Base-by-base conservation (phyloP, 2,888 invertebrate genomes). In the Scaptomyza caliginosa region DNA sequence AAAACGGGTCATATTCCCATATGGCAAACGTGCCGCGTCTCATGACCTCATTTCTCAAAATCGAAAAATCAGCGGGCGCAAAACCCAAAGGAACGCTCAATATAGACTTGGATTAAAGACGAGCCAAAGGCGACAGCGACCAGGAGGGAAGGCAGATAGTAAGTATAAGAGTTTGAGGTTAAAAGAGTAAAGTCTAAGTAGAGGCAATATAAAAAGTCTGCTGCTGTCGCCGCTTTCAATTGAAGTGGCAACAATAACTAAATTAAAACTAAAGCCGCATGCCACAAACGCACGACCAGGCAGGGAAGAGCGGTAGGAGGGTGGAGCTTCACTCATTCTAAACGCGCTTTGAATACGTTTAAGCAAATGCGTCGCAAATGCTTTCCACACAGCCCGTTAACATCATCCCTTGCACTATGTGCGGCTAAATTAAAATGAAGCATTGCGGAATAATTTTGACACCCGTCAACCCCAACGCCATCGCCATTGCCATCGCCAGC, bases 11-110 rank as follows among this genome's bases (percentile, higher is more conserved):
- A 68, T 57, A 57, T 82, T 82, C 78, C 78, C 78, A 79, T 82
- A 79, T 79, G 74, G 66, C 66, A 68, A 68, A 63, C 63, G 74
- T 74, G 66, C 63, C 52, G 65, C 60, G 62, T 64, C 66, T 76
- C 78, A 78, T 88, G 88, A 89, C 87, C 89, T 85, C 81, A 85
- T 89, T 86, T 79, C 83, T 77, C 77, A 80, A 82, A 88, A 89
- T 86, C 82, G 79, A 81, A 89, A 89, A 89, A 77, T 77, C 89
- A 89, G 80, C 76, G 77, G 87, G 77, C 87, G 87, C 74, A 89
- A 86, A 88, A 60, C 76, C 85, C 85, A 67, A 76, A 82, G 89
- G 88, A 79, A 77, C 73, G 67, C 77, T 62, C 70, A 64, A 82
- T 77, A 71, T 76, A 84, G n/a, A 85, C 66, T 82, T 79, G 57